Evolutionary conservation across 2,113 vertebrate genomes (phyloP), one percentile per base, ranked within the genome.

Genomic region (Calyptomena viridis): DNA sequence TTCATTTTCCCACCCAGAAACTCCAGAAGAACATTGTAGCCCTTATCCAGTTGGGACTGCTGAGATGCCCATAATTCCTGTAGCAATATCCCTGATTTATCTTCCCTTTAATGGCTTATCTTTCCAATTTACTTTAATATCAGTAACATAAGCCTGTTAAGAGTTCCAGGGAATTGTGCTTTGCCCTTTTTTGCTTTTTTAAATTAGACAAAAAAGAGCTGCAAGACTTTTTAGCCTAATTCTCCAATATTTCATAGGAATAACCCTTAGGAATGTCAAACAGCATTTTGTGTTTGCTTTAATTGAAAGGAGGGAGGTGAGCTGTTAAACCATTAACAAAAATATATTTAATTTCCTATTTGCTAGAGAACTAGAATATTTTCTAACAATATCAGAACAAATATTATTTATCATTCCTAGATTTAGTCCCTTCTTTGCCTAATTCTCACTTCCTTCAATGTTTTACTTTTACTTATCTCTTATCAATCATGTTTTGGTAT

Each of bases 1-100:
- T 33, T 9, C 1, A 0, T 30, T 42, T 30, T 42, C 6, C 19
- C 4, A 1, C 31, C 27, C 37, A 12, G 27, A 44, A 56, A 25
- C 39, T 72, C 25, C 8, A 20, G 47, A 39, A 53, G 53, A 42
- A 62, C 8, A 11, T 5, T 27, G 9, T 12, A 28, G n/a, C 78
- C 25, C 23, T 84, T 7, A 14, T 18, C 53, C 49, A 22, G 1
- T 50, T 49, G 59, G 22, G 42, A 23, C 25, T 16, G 19, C n/a
- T 60, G 62, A 40, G 73, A 7, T 2, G 14, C 25, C 24, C 35
- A 3, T 6, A 71, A 16, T 24, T 59, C 44, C 60, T 47, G 40
- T 1, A 47, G 46, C 40, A 58, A 22, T 12, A n/a, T 16, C 35
- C n/a, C 86, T 46, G 20, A 28, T 18, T 46, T 50, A 8, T 8